Conservation (phyloP, 2,888 invertebrate species). For the Nomada hirtipes region DNA sequence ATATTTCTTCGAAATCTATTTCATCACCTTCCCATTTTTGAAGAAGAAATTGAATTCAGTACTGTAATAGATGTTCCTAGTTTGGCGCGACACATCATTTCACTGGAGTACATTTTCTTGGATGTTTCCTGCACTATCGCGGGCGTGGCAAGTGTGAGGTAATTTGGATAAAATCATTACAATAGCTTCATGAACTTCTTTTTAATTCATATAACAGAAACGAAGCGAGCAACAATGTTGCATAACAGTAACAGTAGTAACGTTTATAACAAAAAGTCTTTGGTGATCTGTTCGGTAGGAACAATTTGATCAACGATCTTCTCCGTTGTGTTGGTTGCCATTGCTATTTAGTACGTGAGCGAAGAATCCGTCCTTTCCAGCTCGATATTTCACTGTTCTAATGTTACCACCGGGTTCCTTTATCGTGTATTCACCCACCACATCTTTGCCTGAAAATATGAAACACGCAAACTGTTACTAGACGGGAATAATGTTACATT, state of each 20-base stretch:
- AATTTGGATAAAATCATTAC: slow-evolving; percentile 65
- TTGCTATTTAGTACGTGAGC: slow-evolving; percentile 84
- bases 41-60: not conserved
- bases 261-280: slow-evolving; percentile 42
- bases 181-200: not conserved
- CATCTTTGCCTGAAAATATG: slow-evolving; percentile 87
- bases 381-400: slow-evolving; percentile 88
- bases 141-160: slow-evolving; percentile 45
- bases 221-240: slow-evolving; percentile 21
- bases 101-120: not conserved
- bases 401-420: slow-evolving; percentile 88
- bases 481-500: slow-evolving; percentile 1
- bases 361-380: slow-evolving; percentile 88
- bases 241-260: slow-evolving; percentile 37
- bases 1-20: not conserved
- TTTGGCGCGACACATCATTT: no score
- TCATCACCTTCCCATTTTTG: no score
- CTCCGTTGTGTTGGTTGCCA: slow-evolving; percentile 68
- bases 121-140: not conserved
- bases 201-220: slow-evolving; percentile 26
- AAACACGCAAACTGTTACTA: not conserved
- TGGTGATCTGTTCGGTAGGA: not conserved
- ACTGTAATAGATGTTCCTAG: no score
- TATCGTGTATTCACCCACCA: slow-evolving; percentile 89
- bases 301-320: slow-evolving; percentile 18